These are phyloP conservation scores for Schizaphis graminum DNA, from an alignment of 2,888 invertebrate genomes.

Conservation along the genomic window DNA sequence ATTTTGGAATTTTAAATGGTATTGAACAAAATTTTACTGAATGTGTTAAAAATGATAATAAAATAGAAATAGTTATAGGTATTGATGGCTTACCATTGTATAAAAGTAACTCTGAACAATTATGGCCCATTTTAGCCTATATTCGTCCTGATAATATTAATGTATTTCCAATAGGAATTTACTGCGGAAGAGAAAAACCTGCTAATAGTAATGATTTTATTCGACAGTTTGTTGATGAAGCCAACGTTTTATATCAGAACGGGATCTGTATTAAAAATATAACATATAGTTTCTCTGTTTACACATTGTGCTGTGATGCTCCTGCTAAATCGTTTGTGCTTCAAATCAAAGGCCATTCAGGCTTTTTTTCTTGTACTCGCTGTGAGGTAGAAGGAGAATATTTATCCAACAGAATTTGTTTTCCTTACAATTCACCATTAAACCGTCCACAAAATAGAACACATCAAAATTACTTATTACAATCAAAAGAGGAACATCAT, in stretches of 20 bases:
- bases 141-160: neutral
- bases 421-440: neutral
- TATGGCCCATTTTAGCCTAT: neutral
- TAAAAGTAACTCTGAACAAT: neutral
- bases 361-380: conserved; percentile 8
- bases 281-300: no score
- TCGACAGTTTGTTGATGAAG: neutral
- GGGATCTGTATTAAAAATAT: no score
- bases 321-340: no score
- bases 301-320: no score
- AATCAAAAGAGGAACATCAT: conserved; percentile 23
- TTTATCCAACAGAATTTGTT: neutral
- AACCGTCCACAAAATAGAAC: neutral
- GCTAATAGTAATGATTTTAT: neutral
- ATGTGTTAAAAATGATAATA: neutral
- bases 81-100: neutral
- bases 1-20: no score
- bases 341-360: no score
- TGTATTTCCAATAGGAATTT: neutral
- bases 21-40: no score
- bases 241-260: no score
- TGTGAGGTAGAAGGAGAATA: conserved; percentile 20
- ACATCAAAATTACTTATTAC: neutral
- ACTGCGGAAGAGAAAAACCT: neutral
- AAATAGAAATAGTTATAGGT: neutral